Evolutionary conservation across 2,888 invertebrate species (phyloP), one percentile per base, ranked within the genome.

Genomic region (Dolomedes plantarius): DNA sequence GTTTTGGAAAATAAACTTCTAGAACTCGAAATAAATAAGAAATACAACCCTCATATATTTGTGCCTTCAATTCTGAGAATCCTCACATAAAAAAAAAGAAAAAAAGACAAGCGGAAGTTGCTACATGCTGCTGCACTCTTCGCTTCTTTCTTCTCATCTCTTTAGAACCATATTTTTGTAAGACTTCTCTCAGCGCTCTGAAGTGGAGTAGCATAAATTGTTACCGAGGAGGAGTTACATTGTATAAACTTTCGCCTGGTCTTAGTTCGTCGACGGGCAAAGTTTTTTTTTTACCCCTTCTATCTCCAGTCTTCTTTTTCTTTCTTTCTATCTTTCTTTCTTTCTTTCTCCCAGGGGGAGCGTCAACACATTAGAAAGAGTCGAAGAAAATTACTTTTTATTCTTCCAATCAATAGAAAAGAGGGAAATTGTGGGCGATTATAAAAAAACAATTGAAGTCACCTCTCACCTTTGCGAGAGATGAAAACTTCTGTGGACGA

Each of bases 81-180:
- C n/a, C 19, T 56, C 2, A 16, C 23, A 56, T 13, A 46, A 46
- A 46, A 16, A 46, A n/a, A n/a, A n/a, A n/a, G n/a, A n/a, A n/a
- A n/a, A n/a, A n/a, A n/a, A 46, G 41, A 46, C 41, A 46, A 56
- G 56, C 56, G 56, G 56, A 56, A 23, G 56, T 56, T 56, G 7
- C 56, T 56, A 2, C 56, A 56, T 23, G 3, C 56, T 56, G 16
- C 16, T 46, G n/a, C 2, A 16, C 23, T 56, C 56, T 23, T 46
- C n/a, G n/a, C 23, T 56, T 56, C 23, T 56, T 56, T n/a, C 56
- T 5, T 11, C 23, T 5, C 36, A 36, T 9, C 36, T 9, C 9
- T 36, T 5, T 9, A 16, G 3, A 56, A 56, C 7, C 23, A 56
- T 56, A 56, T 56, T 56, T 56, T 56, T 56, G 56, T 56, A 56